Base-by-base conservation (phyloP, 1,140 invertebrate species). In the Goniozus legneri region DNA sequence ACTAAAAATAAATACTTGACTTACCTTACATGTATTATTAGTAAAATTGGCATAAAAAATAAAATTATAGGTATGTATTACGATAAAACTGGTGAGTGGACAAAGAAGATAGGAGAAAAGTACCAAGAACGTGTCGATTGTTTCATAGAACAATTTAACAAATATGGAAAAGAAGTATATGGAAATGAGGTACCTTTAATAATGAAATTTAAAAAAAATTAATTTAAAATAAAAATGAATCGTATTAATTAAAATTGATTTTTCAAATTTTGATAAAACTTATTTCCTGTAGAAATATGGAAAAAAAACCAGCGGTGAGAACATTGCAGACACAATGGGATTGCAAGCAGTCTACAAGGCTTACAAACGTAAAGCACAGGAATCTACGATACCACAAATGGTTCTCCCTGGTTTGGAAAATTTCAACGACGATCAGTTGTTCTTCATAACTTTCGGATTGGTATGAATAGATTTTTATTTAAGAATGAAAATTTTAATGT, bases 361-460 rank as follows among this genome's bases (percentile, higher is more conserved):
- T 3, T 44, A 45, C 3, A 8, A 37, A 42, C 13, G 30, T 1
- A 53, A 13, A 12, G 15, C 22, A 8, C 12, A 37, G 1, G 8
- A 31, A 8, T 6, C 48, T 12, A 33, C 19, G 7, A 22, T 27
- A 3, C 18, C 32, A 2, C 19, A 34, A 37, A 6, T 4, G n/a
- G 10, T 6, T 6, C 14, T 41, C 3, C 40, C 51, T 19, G 24
- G 24, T 14, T 36, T 40, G 10, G 42, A 53, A 13, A 20, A 53
- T 31, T 30, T 48, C 1, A 44, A 16, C 3, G 20, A 48, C 8
- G 37, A 53, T 24, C 46, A 43, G 21, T n/a, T 49, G 6, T 48
- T 48, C 27, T 49, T 46, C 10, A 2, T 53, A 10, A 20, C 31
- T 3, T 39, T 21, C 16, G 37, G 35, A 20, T 3, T 30, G 3